phyloP scores from a whole-genome alignment of 2,113 vertebrate species.

The Tapirus terrestris region DNA sequence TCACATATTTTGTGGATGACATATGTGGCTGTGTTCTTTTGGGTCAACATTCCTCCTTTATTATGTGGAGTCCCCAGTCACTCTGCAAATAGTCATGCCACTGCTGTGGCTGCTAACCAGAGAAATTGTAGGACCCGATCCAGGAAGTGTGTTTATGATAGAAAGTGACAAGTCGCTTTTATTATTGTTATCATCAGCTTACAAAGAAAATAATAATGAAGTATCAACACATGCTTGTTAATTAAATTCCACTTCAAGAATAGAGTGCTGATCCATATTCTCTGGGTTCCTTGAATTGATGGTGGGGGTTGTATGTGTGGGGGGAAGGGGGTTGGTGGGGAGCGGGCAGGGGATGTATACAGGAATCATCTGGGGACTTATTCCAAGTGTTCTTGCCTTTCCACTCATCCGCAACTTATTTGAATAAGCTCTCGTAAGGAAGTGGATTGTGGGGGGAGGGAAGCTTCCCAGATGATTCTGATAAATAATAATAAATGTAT shows the following conservation, averaged over 20 bases:
- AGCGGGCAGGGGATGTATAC: not conserved
- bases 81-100: not conserved
- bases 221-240: not conserved
- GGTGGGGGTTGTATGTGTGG: not conserved
- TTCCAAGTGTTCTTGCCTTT: not conserved
- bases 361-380: not conserved
- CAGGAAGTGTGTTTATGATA: not conserved
- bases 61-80: not conserved
- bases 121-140: not conserved
- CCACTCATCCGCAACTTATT: not conserved
- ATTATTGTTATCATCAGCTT: not conserved
- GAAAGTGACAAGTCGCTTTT: not conserved
- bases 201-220: slow-evolving; percentile 32
- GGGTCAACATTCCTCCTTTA: slow-evolving; percentile 48
- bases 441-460: not conserved
- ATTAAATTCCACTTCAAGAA: not conserved
- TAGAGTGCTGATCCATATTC: not conserved
- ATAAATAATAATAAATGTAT: not conserved
- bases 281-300: not conserved
- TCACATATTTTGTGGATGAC: slow-evolving; percentile 57
- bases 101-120: not conserved
- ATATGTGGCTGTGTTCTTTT: not conserved
- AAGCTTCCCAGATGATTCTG: not conserved
- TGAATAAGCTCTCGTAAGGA: not conserved
- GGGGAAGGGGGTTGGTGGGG: too few species aligned